A percentile compares a stretch with the other conserved stretches of the same genome.
phyloP scores from a whole-genome alignment of 1,140 invertebrate genomes.

The Popillia japonica region DNA sequence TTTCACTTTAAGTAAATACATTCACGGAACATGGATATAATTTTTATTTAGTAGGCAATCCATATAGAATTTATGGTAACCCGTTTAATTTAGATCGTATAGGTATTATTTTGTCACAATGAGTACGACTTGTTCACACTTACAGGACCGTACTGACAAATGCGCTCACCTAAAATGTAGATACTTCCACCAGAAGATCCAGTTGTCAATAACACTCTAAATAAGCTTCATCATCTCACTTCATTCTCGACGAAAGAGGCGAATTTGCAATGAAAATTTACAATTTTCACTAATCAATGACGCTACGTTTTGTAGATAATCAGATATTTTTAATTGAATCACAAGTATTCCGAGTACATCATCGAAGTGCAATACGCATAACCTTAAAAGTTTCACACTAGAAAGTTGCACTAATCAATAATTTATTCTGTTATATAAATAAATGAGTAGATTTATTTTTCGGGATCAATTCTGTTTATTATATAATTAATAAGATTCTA shows the following conservation, averaged over 20 bases:
- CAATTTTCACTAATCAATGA: neutral
- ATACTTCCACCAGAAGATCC: slow-evolving; percentile 6
- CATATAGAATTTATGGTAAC: slow-evolving; percentile 16
- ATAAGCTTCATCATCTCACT: neutral
- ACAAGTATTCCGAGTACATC: neutral
- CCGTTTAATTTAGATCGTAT: slow-evolving; percentile 23
- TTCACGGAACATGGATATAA: neutral
- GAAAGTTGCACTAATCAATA: slow-evolving; percentile 21
- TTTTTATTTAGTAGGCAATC: slow-evolving; percentile 2
- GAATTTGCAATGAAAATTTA: neutral
- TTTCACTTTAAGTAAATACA: slow-evolving; percentile 15
- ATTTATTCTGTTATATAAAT: slow-evolving; percentile 18
- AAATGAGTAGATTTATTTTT: neutral
- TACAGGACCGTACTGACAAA: slow-evolving; percentile 25
- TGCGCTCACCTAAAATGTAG: slow-evolving; percentile 15
- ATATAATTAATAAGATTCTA: too few relatives aligned
- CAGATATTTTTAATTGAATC: neutral
- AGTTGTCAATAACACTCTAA: slow-evolving; percentile 25
- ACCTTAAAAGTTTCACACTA: neutral
- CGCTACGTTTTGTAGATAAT: neutral
- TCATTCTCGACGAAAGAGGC: neutral
- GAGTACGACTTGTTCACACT: slow-evolving; percentile 1
- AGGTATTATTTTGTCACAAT: slow-evolving; percentile 1
- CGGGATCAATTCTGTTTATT: too few relatives aligned
- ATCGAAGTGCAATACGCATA: slow-evolving; percentile 5